These are phyloP conservation scores for Meandrusa payeni DNA, from an alignment of 2,888 invertebrate species.

Conservation along the genomic window DNA sequence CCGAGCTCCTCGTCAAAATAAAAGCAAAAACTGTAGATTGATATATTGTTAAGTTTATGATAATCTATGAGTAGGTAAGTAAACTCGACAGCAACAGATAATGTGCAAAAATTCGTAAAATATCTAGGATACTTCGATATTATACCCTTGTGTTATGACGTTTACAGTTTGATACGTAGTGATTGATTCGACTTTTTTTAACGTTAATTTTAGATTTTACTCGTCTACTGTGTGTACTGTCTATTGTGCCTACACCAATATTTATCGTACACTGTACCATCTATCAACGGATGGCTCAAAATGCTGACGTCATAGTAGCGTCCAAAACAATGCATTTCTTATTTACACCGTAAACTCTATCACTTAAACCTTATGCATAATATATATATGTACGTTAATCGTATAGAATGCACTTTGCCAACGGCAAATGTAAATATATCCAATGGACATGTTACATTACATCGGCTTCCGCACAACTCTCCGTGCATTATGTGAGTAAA, in stretches of 20 bases:
- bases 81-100: too few relatives aligned
- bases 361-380: slow-evolving; percentile 1
- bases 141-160: too few relatives aligned
- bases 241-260: slow-evolving; percentile 5
- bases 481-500: slow-evolving; percentile 32
- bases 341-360: not conserved
- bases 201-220: too few relatives aligned
- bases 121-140: too few relatives aligned
- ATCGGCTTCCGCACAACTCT: slow-evolving; percentile 31
- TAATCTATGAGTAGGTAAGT: too few relatives aligned
- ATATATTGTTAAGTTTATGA: too few relatives aligned
- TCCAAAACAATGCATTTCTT: slow-evolving; percentile 31
- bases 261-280: slow-evolving; percentile 33
- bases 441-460: slow-evolving; percentile 23
- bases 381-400: slow-evolving; percentile 28
- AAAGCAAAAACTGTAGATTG: too few relatives aligned
- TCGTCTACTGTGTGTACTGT: too few relatives aligned
- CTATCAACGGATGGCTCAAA: slow-evolving; percentile 53
- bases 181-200: too few relatives aligned
- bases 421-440: not conserved
- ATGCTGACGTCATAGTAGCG: slow-evolving; percentile 49
- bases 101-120: too few relatives aligned
- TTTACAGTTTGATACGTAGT: too few relatives aligned
- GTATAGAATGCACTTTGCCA: not conserved
- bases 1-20: too few relatives aligned